A percentile compares a stretch with the other conserved stretches of the same genome.
Evolutionary conservation across 2,113 vertebrate genomes (phyloP).

Genomic region (Oxyura jamaicensis): DNA sequence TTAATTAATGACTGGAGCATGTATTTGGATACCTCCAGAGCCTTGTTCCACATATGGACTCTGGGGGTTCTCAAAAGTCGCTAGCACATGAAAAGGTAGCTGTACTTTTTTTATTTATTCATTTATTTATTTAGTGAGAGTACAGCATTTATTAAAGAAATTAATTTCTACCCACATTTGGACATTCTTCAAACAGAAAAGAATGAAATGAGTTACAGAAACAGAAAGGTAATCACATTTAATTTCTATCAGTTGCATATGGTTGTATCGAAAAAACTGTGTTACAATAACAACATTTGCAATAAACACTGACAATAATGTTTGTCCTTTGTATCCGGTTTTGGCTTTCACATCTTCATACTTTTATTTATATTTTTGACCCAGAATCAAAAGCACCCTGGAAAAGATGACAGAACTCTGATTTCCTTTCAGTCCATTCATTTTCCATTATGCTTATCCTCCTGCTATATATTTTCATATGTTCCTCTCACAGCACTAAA

Average conservation of each 20-base stretch:
- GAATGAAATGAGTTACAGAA: background rate
- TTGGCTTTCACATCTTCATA: background rate
- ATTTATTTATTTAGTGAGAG: background rate
- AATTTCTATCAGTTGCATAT: background rate
- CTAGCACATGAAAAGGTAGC: background rate
- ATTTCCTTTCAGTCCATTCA: background rate
- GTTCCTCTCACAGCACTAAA: background rate
- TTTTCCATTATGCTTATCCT: background rate
- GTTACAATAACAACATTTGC: background rate
- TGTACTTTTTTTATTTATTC: background rate
- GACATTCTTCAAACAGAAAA: background rate
- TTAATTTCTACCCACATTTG: background rate
- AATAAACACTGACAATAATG: background rate
- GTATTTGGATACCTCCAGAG: background rate
- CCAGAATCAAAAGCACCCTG: background rate
- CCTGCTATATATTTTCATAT: background rate
- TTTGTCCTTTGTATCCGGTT: background rate
- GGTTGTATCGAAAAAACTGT: background rate
- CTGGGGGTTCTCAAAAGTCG: background rate
- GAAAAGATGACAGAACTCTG: background rate
- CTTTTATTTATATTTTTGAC: background rate
- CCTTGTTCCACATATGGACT: background rate
- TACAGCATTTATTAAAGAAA: background rate
- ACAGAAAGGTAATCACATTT: background rate
- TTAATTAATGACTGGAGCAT: background rate